Evolutionary conservation across 2,888 invertebrate species (phyloP).

Genomic region (Dynastes tityus): DNA sequence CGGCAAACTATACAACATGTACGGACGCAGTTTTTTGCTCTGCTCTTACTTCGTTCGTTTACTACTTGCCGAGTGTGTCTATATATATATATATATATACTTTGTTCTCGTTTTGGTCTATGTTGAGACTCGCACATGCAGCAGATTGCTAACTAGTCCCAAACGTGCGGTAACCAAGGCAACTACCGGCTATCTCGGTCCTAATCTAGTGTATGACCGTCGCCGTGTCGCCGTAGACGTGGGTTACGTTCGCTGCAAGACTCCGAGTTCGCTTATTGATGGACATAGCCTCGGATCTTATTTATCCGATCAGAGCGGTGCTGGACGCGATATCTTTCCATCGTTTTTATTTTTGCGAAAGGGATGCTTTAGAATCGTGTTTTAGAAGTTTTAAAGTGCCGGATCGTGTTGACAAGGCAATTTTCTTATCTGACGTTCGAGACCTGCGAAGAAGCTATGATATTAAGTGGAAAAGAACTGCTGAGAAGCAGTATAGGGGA

Average conservation of each 20-base stretch:
- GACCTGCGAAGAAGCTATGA: too few species aligned
- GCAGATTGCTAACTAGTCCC: conserved; percentile 51
- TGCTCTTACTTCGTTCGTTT: conserved; percentile 46
- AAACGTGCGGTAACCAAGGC: conserved; percentile 55
- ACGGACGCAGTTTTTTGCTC: neutral
- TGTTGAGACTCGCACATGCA: conserved; percentile 35
- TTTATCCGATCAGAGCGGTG: neutral
- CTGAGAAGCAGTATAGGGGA: too few species aligned
- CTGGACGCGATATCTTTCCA: neutral
- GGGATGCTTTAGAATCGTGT: neutral
- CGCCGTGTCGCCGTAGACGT: conserved; percentile 9
- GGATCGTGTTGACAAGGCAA: conserved; percentile 2
- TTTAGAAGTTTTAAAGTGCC: neutral
- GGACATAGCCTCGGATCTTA: conserved; percentile 18
- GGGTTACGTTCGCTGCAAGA: conserved; percentile 1
- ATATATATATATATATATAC: conserved; percentile 29
- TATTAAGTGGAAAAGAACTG: too few species aligned
- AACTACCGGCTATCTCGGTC: conserved; percentile 52
- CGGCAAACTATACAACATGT: neutral
- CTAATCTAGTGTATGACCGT: conserved; percentile 46
- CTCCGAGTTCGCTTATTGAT: neutral
- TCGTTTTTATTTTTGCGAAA: conserved; percentile 3
- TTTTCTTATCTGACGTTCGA: neutral
- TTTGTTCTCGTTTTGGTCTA: conserved; percentile 24
- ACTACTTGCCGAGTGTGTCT: conserved; percentile 1